Conservation (phyloP, 2,888 invertebrate genomes). For the Eupithecia subfuscata region DNA sequence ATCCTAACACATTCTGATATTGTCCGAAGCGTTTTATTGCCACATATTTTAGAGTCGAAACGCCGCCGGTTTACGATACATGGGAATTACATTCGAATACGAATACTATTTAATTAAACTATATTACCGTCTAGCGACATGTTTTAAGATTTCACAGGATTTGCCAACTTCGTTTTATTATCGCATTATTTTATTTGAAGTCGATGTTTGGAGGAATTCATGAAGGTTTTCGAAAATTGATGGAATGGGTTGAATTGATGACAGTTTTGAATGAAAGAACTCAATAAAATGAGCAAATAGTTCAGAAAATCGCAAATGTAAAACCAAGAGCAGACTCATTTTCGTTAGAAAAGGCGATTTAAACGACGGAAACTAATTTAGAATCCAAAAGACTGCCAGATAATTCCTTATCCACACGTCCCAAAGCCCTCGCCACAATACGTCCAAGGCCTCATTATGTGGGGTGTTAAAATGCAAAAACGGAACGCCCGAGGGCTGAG, state of each 20-base stretch:
- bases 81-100: constrained; percentile 57
- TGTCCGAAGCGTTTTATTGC: constrained; percentile 74
- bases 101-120: constrained; percentile 44
- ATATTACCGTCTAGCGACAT: constrained; percentile 9
- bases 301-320: background rate
- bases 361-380: constrained; percentile 9
- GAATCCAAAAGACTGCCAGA: constrained; percentile 18
- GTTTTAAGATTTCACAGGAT: constrained; percentile 1
- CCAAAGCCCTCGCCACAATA: constrained; percentile 49
- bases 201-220: background rate
- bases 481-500: constrained; percentile 52
- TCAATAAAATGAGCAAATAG: background rate
- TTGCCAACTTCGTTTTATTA: background rate
- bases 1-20: constrained; percentile 73
- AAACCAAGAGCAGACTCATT: background rate
- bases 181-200: background rate
- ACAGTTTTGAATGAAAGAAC: background rate
- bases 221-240: background rate
- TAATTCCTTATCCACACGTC: constrained; percentile 40
- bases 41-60: constrained; percentile 72
- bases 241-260: background rate
- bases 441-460: constrained; percentile 69
- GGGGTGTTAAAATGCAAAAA: constrained; percentile 73
- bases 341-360: background rate
- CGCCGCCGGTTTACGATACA: constrained; percentile 61